These are phyloP conservation scores for Calyptommatus sinebrachiatus DNA, from an alignment of 2,113 vertebrate genomes.

Conservation along the genomic window DNA sequence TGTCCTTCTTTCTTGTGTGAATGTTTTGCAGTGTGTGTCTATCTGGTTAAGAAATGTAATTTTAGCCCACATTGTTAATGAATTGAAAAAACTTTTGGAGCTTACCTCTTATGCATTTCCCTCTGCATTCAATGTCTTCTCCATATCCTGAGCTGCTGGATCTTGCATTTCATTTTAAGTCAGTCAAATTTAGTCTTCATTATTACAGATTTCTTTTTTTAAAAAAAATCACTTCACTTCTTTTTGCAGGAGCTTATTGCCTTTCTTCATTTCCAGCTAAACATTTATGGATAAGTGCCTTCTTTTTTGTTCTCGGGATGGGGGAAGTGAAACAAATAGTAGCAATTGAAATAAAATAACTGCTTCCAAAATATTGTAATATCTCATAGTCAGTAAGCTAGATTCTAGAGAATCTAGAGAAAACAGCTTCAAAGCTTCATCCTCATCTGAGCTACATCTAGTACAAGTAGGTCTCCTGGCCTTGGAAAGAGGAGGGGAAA, in stretches of 20 bases:
- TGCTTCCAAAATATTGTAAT: background rate
- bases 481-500: background rate
- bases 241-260: background rate
- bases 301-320: background rate
- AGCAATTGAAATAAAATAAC: background rate
- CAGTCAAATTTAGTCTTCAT: fast-evolving
- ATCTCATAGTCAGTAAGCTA: background rate
- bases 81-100: background rate
- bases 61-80: fast-evolving
- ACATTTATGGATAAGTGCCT: background rate
- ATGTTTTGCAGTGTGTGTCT: background rate
- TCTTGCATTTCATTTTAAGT: constrained; percentile 12
- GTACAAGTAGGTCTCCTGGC: constrained; percentile 5
- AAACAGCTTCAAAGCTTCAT: background rate
- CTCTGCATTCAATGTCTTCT: background rate
- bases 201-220: background rate
- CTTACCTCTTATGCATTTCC: constrained; percentile 46
- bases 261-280: background rate
- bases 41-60: background rate
- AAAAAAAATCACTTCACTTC: background rate
- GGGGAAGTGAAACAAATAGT: background rate
- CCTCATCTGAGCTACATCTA: background rate
- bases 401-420: background rate
- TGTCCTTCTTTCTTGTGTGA: background rate
- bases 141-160: background rate